Conservation (phyloP, 2,113 vertebrate species). For the Sebastes fasciatus region DNA sequence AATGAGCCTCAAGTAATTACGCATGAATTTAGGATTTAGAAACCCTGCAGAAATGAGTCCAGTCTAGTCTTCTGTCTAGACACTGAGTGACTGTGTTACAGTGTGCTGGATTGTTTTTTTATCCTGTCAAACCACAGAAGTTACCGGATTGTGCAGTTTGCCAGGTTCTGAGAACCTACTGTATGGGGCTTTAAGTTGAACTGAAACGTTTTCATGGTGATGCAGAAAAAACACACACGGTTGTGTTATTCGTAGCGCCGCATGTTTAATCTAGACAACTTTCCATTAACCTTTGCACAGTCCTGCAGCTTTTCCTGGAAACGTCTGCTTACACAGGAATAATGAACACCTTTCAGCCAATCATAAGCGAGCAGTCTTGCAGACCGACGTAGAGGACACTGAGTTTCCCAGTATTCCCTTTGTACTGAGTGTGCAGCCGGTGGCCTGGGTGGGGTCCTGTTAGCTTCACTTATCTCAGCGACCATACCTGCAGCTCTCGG, state of each 20-base stretch:
- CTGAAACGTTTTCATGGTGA: slow-evolving; percentile 6
- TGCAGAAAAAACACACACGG: slow-evolving; percentile 21
- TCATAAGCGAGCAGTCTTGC: slow-evolving; percentile 15
- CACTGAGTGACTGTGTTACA: slow-evolving; percentile 52
- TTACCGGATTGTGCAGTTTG: slow-evolving; percentile 43
- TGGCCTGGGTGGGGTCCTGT: slow-evolving; percentile 58
- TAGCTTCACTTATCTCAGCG: slow-evolving; percentile 66
- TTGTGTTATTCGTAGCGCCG: slow-evolving; percentile 13
- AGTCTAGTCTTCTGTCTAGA: slow-evolving; percentile 80
- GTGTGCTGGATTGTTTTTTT: slow-evolving; percentile 34
- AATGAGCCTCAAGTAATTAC: slow-evolving; percentile 69
- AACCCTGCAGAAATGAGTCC: slow-evolving; percentile 68
- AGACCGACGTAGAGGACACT: background rate
- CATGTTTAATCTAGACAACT: slow-evolving; percentile 44
- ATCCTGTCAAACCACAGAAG: slow-evolving; percentile 30
- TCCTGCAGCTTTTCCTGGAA: slow-evolving; percentile 60
- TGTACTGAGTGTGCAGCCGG: slow-evolving; percentile 31
- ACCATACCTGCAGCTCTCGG: slow-evolving; percentile 61
- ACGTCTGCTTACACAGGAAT: slow-evolving; percentile 42
- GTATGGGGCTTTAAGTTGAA: slow-evolving; percentile 13
- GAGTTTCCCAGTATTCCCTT: slow-evolving; percentile 55
- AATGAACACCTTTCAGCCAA: slow-evolving; percentile 34
- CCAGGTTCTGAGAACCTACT: slow-evolving; percentile 35
- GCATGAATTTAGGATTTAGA: slow-evolving; percentile 72
- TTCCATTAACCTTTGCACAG: slow-evolving; percentile 41